Conservation (phyloP, 1,140 invertebrate genomes). For the Diachasmimorpha longicaudata region DNA sequence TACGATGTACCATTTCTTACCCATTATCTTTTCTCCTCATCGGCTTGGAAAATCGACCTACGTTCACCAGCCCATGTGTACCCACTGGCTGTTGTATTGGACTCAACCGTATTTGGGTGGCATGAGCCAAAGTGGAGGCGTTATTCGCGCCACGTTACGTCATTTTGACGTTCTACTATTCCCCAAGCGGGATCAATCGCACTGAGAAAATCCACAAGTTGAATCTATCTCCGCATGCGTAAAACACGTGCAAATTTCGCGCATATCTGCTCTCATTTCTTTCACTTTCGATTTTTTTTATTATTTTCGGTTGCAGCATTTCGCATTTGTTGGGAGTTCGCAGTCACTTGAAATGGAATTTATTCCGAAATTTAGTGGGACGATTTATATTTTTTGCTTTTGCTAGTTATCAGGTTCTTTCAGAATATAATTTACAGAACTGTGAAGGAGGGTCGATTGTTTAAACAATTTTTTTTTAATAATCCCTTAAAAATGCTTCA, state of each 20-base stretch:
- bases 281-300: too few species aligned
- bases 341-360: too few species aligned
- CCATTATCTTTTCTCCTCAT: conserved; percentile 25
- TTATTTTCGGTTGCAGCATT: too few species aligned
- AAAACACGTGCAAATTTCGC: not conserved
- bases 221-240: not conserved
- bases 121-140: conserved; percentile 4
- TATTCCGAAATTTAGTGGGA: too few species aligned
- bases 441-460: too few species aligned
- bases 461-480: too few species aligned
- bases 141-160: conserved; percentile 14
- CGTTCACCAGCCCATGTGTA: conserved; percentile 2
- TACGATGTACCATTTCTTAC: conserved; percentile 23
- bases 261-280: too few species aligned
- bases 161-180: conserved; percentile 3
- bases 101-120: conserved; percentile 15
- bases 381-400: too few species aligned
- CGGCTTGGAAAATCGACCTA: not conserved
- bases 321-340: too few species aligned
- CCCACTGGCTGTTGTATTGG: not conserved
- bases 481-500: too few species aligned
- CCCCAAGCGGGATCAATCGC: not conserved
- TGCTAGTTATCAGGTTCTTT: too few species aligned
- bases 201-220: not conserved
- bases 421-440: too few species aligned